phyloP scores from a whole-genome alignment of 2,797 vertebrate genomes.

The Sylvia borin region DNA sequence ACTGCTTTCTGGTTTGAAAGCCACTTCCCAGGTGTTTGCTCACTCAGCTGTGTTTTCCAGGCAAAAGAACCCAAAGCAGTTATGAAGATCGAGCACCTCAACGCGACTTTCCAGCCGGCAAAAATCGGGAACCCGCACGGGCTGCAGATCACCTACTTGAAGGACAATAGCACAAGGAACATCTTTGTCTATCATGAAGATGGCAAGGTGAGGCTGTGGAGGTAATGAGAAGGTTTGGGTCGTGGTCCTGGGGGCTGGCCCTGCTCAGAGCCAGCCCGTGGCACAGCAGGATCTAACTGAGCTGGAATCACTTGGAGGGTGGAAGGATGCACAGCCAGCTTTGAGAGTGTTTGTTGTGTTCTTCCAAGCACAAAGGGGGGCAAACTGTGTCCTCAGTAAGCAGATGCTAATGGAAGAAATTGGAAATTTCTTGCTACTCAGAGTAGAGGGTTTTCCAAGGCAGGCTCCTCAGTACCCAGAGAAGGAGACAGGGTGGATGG shows the following conservation, averaged over 20 bases:
- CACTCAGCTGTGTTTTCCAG: conserved; percentile 71
- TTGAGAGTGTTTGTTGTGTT: accelerated
- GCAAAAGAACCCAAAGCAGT: conserved; percentile 95
- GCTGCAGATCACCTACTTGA: conserved; percentile 95
- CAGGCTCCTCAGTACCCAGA: accelerated
- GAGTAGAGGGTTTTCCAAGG: not conserved
- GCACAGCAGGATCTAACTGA: not conserved
- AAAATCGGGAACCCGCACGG: conserved; percentile 95
- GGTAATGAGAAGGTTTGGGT: not conserved
- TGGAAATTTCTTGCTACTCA: not conserved
- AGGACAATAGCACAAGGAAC: conserved; percentile 97
- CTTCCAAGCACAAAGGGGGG: not conserved
- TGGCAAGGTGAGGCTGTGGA: conserved; percentile 84
- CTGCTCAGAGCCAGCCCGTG: not conserved
- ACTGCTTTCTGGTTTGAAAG: not conserved
- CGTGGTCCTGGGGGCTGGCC: not conserved
- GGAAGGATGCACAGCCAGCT: not conserved
- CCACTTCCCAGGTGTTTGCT: not conserved
- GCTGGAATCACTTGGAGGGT: not conserved
- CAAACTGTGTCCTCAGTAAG: not conserved
- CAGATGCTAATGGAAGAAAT: not conserved
- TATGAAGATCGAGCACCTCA: conserved; percentile 95
- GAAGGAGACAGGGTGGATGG: not conserved
- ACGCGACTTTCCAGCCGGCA: conserved; percentile 93
- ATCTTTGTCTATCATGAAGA: conserved; percentile 97